These are phyloP conservation scores for Lethocerus indicus DNA, from an alignment of 1,140 invertebrate species.

Conservation along the genomic window DNA sequence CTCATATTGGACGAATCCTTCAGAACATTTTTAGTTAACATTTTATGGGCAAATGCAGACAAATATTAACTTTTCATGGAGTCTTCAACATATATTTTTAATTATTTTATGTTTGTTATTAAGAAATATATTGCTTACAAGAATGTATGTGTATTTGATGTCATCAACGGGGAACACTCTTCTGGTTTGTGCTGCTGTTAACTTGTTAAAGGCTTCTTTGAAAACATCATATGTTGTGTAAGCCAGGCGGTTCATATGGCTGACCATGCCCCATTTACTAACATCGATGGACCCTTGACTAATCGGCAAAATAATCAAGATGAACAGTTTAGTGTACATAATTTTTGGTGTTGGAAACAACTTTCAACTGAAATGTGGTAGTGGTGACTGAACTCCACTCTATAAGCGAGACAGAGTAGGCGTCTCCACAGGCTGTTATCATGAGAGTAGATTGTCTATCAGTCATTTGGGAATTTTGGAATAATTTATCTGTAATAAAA, in stretches of 20 bases:
- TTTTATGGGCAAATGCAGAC: not conserved
- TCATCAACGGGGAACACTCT: conserved; percentile 2
- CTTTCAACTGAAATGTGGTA: no score
- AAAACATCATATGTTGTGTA: conserved; percentile 6
- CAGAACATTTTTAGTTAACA: not conserved
- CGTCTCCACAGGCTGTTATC: no score
- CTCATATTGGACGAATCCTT: not conserved
- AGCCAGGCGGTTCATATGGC: conserved; percentile 2
- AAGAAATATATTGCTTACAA: conserved; percentile 1
- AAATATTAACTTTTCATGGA: not conserved
- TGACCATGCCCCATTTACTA: conserved; percentile 7
- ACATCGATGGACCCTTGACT: no score
- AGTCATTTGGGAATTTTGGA: no score
- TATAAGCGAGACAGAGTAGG: no score
- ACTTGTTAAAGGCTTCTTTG: conserved; percentile 4
- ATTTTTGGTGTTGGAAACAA: no score
- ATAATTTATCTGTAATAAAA: no score
- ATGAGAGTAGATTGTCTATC: no score
- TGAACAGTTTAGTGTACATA: no score
- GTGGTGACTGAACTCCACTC: no score
- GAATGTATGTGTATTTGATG: not conserved
- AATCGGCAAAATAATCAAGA: no score
- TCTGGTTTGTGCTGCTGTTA: conserved; percentile 1
- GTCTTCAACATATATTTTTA: not conserved
- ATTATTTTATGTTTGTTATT: not conserved